Evolutionary conservation across 2,888 invertebrate species (phyloP).

Genomic region (Prosopocoilus inquinatus): DNA sequence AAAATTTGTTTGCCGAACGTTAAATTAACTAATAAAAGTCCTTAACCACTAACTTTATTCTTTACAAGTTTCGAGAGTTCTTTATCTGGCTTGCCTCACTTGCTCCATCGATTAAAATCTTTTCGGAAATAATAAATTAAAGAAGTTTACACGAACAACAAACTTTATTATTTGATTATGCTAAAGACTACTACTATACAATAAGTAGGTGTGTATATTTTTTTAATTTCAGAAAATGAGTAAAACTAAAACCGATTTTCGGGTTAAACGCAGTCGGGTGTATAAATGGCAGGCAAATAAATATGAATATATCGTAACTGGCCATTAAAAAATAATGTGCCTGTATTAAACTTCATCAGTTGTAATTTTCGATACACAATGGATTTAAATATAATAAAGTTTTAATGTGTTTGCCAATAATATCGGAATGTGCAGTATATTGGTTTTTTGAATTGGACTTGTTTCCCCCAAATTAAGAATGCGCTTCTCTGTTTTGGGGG

Average conservation of each 20-base stretch:
- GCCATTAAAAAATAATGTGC: no score
- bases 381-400: no score
- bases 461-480: no score
- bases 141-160: slow-evolving; percentile 3
- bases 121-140: slow-evolving; percentile 12
- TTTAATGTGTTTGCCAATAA: no score
- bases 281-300: no score
- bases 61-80: neutral
- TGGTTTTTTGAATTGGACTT: no score
- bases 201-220: neutral
- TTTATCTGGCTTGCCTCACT: slow-evolving; percentile 9
- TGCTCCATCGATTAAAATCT: slow-evolving; percentile 11
- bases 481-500: no score
- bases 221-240: neutral
- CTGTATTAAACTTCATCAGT: no score
- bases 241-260: slow-evolving; percentile 4
- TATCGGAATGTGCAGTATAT: no score
- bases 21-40: slow-evolving; percentile 5
- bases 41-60: slow-evolving; percentile 1
- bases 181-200: neutral
- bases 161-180: slow-evolving; percentile 13
- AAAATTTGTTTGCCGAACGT: neutral
- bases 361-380: no score
- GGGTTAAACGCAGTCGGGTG: neutral
- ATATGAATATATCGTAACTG: no score